A percentile compares a stretch with the other conserved stretches of the same genome.
These are phyloP conservation scores for Malacoctenus gilli DNA, from an alignment of 2,797 vertebrate species.

Conservation along the genomic window DNA sequence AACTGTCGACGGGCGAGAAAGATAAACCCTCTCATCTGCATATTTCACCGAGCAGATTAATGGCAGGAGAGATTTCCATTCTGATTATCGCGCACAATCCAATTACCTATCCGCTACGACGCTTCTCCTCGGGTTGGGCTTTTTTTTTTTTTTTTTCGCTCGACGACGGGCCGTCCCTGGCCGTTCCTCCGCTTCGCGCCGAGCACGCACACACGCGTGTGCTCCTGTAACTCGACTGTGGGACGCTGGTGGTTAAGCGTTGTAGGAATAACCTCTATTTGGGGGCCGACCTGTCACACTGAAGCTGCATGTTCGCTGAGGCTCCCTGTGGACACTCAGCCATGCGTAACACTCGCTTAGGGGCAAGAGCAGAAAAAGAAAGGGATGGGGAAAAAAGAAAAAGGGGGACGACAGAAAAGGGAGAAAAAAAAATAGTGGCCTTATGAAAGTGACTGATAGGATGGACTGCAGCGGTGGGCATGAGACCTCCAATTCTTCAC, in stretches of 20 bases:
- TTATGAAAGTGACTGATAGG: conserved; percentile 54
- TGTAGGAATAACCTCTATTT: conserved; percentile 45
- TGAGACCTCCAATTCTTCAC: conserved; percentile 52
- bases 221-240: background rate
- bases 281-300: conserved; percentile 59
- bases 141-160: background rate
- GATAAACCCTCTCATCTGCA: conserved; percentile 50
- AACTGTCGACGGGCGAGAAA: conserved; percentile 32
- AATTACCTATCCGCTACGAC: conserved; percentile 35
- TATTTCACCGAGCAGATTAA: conserved; percentile 50
- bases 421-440: conserved; percentile 5
- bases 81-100: conserved; percentile 53
- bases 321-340: conserved; percentile 56
- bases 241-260: conserved; percentile 29
- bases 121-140: conserved; percentile 6
- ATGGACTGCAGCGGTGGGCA: conserved; percentile 35
- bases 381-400: background rate
- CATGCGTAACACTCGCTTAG: conserved; percentile 56
- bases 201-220: background rate
- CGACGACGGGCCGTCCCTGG: background rate
- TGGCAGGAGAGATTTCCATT: conserved; percentile 41
- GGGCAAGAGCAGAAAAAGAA: conserved; percentile 27
- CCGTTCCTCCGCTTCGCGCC: too few relatives aligned
- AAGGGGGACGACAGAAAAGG: background rate
- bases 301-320: conserved; percentile 46